Percentiles rank a stretch among this genome's conserved stretches.
phyloP scores from a whole-genome alignment of 2,888 invertebrate species.

The Ganaspis brasiliensis region DNA sequence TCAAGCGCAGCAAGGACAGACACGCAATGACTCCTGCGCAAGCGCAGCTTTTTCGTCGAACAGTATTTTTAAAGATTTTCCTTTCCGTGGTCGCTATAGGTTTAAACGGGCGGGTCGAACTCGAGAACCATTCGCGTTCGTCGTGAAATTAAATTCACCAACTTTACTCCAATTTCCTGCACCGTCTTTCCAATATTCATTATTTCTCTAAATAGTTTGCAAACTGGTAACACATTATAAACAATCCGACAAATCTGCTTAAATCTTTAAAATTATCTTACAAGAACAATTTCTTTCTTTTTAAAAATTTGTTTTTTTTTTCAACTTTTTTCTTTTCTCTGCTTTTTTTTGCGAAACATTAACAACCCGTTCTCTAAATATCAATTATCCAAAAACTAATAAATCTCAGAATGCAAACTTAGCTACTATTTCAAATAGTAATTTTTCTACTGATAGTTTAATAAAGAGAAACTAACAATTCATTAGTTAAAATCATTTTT shows the following conservation, averaged over 20 bases:
- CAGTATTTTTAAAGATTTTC: constrained; percentile 78
- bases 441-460: too few species aligned
- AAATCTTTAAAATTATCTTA: neutral
- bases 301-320: neutral
- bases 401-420: too few species aligned
- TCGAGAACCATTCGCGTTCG: constrained; percentile 60
- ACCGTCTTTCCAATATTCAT: constrained; percentile 26
- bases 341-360: too few species aligned
- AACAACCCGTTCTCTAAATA: too few species aligned
- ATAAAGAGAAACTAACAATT: too few species aligned
- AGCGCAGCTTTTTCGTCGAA: constrained; percentile 75
- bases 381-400: too few species aligned
- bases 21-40: constrained; percentile 63
- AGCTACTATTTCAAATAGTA: too few species aligned
- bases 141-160: constrained; percentile 34
- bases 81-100: constrained; percentile 68
- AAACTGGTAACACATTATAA: neutral
- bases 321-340: too few species aligned
- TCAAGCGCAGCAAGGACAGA: constrained; percentile 54
- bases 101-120: constrained; percentile 65
- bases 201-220: neutral
- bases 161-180: constrained; percentile 28
- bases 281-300: neutral
- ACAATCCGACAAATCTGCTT: neutral
- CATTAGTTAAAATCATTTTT: too few species aligned